Percentiles rank a stretch among this genome's conserved stretches.
Conservation (phyloP, 2,113 vertebrate species). For the Halichoeres trimaculatus region DNA sequence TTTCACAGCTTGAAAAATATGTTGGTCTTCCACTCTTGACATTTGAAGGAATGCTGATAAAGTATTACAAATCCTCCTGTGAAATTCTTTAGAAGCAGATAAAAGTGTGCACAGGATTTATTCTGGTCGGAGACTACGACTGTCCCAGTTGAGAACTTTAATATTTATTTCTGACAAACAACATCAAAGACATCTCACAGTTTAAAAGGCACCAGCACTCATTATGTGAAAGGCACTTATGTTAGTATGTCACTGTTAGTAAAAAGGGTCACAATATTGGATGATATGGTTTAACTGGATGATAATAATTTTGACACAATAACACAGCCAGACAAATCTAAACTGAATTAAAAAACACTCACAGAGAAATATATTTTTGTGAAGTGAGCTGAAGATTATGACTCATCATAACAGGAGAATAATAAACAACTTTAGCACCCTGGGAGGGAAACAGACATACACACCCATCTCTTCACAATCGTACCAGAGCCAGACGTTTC, state of each 20-base stretch:
- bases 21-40: no score
- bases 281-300: no score
- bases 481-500: conserved; percentile 43
- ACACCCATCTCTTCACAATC: conserved; percentile 38
- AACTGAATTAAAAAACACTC: background rate
- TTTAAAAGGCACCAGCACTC: conserved; percentile 12
- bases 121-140: background rate
- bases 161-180: conserved; percentile 13
- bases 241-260: no score
- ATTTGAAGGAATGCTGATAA: background rate
- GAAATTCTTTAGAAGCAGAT: conserved; percentile 6
- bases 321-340: background rate
- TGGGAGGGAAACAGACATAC: conserved; percentile 18
- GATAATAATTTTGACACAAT: no score
- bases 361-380: background rate
- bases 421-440: conserved; percentile 30
- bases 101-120: background rate
- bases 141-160: background rate
- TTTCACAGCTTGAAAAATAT: no score
- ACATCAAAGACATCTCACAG: background rate
- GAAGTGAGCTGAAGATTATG: conserved; percentile 8
- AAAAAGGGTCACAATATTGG: no score
- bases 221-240: no score
- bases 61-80: background rate
- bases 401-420: conserved; percentile 39